Evolutionary conservation across 2,797 vertebrate species (phyloP).

Genomic region (Glyptemys insculpta): DNA sequence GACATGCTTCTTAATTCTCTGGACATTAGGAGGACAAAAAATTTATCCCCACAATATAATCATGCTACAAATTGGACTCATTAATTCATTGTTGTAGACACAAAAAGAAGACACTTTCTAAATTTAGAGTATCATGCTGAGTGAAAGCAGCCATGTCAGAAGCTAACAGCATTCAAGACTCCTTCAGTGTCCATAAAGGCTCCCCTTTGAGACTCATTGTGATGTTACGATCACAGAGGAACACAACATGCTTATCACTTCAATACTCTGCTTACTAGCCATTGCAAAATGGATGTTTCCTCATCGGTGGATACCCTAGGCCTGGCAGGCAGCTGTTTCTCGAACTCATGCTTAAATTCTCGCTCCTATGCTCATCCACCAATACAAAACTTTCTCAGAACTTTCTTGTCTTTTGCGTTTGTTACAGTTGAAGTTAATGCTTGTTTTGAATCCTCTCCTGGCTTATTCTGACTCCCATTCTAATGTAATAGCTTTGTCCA

Average conservation of each 20-base stretch:
- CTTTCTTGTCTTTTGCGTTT: not conserved
- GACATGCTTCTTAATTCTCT: not conserved
- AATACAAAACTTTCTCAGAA: not conserved
- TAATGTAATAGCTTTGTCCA: not conserved
- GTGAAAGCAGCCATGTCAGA: fast-evolving
- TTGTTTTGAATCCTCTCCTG: not conserved
- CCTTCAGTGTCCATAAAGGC: not conserved
- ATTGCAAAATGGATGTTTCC: not conserved
- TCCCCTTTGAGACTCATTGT: not conserved
- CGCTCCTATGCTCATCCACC: not conserved
- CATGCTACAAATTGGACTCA: not conserved
- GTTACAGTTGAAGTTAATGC: not conserved
- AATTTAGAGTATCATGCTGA: not conserved
- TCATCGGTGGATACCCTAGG: not conserved
- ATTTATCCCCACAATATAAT: not conserved
- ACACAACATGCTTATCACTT: not conserved
- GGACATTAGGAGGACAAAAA: not conserved
- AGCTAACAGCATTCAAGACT: not conserved
- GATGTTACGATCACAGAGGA: not conserved
- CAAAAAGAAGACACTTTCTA: not conserved
- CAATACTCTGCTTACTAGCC: not conserved
- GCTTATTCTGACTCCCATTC: not conserved
- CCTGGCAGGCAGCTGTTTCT: not conserved
- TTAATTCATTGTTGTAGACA: not conserved
- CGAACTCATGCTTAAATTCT: not conserved